Base-by-base conservation (phyloP, 2,888 invertebrate genomes). In the Drosophila neotestacea region DNA sequence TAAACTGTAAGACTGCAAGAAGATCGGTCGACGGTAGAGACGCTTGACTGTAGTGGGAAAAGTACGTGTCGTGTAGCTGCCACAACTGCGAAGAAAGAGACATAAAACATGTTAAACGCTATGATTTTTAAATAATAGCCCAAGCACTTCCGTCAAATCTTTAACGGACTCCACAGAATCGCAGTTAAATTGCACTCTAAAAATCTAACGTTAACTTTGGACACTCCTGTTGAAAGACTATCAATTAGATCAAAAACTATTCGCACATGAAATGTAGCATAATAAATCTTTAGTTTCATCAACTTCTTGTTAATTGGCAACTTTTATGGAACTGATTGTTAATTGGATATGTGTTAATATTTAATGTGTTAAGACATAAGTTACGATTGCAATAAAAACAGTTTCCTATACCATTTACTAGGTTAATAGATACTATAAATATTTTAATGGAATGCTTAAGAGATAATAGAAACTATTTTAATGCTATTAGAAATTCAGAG, bases 1-100 rank as follows among this genome's bases (percentile, higher is more conserved):
- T 62, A 73, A 82, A 81, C 83, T 76, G 79, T 71, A 80, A 80
- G 81, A 76, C 52, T 65, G 46, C 63, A 51, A 51, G 28, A 39
- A n/a, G 51, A 28, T 28, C 52, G 13, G 41, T 6, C 30, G 22
- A 36, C 32, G 32, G 22, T 22, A 22, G 22, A 22, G 52, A 62
- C 30, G 54, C 52, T 30, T 38, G 46, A 61, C 34, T 44, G 61
- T 11, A 54, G 52, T 68, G 77, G 66, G 65, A 79, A 81, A 70
- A 67, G 48, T 56, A 47, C 60, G 39, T 44, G 61, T 54, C 32
- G 32, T 32, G 32, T 32, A 6, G 32, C 7, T 32, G 32, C 32
- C 32, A 32, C 32, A 32, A 13, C 22, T 39, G n/a, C 30, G 38
- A n/a, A 52, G 27, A 51, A 34, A 54, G 28, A 54, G 50, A 62